phyloP scores from a whole-genome alignment of 2,113 vertebrate genomes.

The Periophthalmus modestus region DNA sequence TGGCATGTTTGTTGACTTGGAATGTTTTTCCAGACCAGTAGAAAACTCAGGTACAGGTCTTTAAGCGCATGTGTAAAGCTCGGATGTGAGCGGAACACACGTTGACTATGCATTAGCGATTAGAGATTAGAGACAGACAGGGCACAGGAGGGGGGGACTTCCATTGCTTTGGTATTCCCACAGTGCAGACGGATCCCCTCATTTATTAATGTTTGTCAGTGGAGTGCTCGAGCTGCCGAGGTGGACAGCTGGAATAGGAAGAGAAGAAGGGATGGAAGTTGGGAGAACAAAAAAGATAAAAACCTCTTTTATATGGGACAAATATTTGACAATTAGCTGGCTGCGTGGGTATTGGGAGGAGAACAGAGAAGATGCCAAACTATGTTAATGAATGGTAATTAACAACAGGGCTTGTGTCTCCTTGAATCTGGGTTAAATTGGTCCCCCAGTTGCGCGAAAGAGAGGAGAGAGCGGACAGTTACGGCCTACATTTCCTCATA shows the following conservation, averaged over 20 bases:
- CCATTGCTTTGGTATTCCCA: conserved; percentile 43
- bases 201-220: conserved; percentile 80
- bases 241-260: conserved; percentile 63
- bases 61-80: conserved; percentile 4
- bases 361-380: conserved; percentile 81
- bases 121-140: conserved; percentile 44
- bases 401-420: conserved; percentile 80
- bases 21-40: too few species aligned
- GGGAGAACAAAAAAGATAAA: conserved; percentile 42
- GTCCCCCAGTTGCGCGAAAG: conserved; percentile 80
- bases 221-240: conserved; percentile 68
- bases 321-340: conserved; percentile 82
- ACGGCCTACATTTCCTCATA: conserved; percentile 85
- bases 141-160: conserved; percentile 44
- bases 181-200: conserved; percentile 55
- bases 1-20: too few species aligned
- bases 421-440: conserved; percentile 83
- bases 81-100: conserved; percentile 69
- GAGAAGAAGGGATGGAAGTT: too few species aligned
- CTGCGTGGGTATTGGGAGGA: conserved; percentile 75
- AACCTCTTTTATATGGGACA: conserved; percentile 80
- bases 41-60: too few species aligned
- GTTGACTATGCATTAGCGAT: conserved; percentile 73
- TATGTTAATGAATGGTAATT: conserved; percentile 88
- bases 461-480: conserved; percentile 77